Base-by-base conservation (phyloP, 2,113 vertebrate species). In the Oncorhynchus kisutch region DNA sequence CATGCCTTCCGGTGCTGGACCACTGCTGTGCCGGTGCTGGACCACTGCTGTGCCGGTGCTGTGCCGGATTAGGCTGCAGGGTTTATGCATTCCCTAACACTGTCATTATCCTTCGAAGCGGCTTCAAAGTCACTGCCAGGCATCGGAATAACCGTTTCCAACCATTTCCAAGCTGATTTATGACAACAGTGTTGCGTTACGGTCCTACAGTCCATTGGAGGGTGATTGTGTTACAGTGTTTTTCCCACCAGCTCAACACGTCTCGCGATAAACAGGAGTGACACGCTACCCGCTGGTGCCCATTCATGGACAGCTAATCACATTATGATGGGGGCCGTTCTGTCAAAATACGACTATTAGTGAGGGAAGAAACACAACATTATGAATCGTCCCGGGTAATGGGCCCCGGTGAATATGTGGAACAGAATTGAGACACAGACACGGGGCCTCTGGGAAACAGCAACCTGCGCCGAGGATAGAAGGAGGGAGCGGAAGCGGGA, bases 51-150 rank as follows among this genome's bases (percentile, higher is more conserved):
- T 2, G 72, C 74, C 78, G 80, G 74, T 72, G 5, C 25, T 74
- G 82, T 85, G 80, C 82, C 86, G 69, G 84, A 86, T 86, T 81
- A 62, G 66, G 87, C 87, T 88, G 82, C 39, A 87, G 81, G 81
- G 72, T 88, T 90, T 86, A 85, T 67, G 72, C 72, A 80, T 71
- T 82, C 72, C 64, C 82, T 71, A 27, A n/a, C 86, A 78, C 82
- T 85, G 84, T 89, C 87, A 86, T 88, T 85, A 86, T 90, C 85
- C 79, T 76, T 1, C 0, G 5, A 45, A 31, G 67, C 82, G 65
- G 78, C 76, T 79, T 85, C 31, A 66, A 76, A 83, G 72, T 79
- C 48, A 48, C 76, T 11, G 24, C 59, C n/a, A 76, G 75, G 77
- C 79, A 81, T 84, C 76, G 81, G 83, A 83, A 82, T 27, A 71